Conservation (phyloP, 2,113 vertebrate genomes). For the Euleptes europaea region DNA sequence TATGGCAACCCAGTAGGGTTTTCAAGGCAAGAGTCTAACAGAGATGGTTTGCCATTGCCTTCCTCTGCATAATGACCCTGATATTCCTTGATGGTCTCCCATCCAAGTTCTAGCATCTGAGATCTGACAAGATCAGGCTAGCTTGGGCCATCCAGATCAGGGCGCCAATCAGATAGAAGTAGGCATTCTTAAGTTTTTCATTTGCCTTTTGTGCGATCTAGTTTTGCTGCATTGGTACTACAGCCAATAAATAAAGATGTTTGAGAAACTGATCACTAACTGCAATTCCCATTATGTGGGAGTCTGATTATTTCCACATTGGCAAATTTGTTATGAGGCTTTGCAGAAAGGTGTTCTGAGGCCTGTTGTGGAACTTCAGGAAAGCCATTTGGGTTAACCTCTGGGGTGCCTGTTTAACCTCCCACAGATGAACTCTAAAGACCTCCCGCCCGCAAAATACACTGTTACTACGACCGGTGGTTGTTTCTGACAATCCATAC, state of each 20-base stretch:
- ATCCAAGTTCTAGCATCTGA: too few species aligned
- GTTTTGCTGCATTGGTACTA: not conserved
- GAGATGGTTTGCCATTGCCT: too few species aligned
- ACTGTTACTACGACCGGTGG: conserved; percentile 3
- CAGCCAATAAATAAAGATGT: not conserved
- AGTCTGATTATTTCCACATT: not conserved
- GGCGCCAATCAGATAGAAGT: not conserved
- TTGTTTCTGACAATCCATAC: not conserved
- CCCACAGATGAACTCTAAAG: conserved; percentile 3
- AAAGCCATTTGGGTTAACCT: not conserved
- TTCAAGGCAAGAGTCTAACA: too few species aligned
- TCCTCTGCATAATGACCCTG: too few species aligned
- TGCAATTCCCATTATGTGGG: not conserved
- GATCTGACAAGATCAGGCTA: too few species aligned
- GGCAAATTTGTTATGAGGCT: not conserved
- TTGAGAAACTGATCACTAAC: not conserved
- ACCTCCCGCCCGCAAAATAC: not conserved
- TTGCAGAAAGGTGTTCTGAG: not conserved
- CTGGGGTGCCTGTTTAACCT: not conserved
- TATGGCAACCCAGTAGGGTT: too few species aligned
- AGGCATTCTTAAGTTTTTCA: not conserved
- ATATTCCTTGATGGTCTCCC: too few species aligned
- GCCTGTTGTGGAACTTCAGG: not conserved
- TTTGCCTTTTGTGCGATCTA: not conserved
- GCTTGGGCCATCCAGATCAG: too few species aligned